phyloP scores from a whole-genome alignment of 2,888 invertebrate genomes.

The Eumerus sabulonum region DNA sequence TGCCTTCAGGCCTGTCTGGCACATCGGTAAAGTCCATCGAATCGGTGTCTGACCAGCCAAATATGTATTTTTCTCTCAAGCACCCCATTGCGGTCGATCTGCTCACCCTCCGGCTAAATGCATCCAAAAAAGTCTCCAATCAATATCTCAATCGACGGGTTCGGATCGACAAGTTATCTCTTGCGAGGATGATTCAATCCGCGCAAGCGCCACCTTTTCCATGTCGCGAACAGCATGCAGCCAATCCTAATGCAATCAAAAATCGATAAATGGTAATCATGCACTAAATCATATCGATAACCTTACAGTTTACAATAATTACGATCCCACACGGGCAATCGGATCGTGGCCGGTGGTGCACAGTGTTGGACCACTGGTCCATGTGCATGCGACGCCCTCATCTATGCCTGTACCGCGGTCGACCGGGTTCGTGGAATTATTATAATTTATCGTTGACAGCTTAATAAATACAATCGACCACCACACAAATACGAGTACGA shows the following conservation, averaged over 20 bases:
- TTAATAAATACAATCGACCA: slow-evolving; percentile 63
- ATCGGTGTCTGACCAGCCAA: too few species aligned
- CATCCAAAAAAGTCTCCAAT: too few species aligned
- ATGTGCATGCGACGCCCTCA: too few species aligned
- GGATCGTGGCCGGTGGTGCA: too few species aligned
- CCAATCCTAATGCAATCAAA: slow-evolving; percentile 37
- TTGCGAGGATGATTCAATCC: background rate
- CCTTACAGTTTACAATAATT: slow-evolving; percentile 33
- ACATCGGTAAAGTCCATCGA: too few species aligned
- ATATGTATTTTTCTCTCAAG: too few species aligned
- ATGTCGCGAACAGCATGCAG: slow-evolving; percentile 23
- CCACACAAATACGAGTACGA: slow-evolving; percentile 41
- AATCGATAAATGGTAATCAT: slow-evolving; percentile 61
- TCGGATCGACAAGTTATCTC: too few species aligned
- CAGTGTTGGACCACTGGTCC: too few species aligned
- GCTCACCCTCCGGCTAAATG: too few species aligned
- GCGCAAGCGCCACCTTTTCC: slow-evolving; percentile 55
- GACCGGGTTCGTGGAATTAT: slow-evolving; percentile 37
- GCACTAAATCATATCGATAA: slow-evolving; percentile 61
- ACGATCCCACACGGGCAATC: slow-evolving; percentile 8
- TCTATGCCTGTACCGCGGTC: slow-evolving; percentile 16
- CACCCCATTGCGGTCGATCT: too few species aligned
- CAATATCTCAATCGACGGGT: too few species aligned
- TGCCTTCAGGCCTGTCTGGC: too few species aligned
- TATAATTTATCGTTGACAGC: slow-evolving; percentile 65